A percentile compares a stretch with the other conserved stretches of the same genome.
Evolutionary conservation across 2,797 vertebrate species (phyloP).

Genomic region (Phaenicophaeus curvirostris): DNA sequence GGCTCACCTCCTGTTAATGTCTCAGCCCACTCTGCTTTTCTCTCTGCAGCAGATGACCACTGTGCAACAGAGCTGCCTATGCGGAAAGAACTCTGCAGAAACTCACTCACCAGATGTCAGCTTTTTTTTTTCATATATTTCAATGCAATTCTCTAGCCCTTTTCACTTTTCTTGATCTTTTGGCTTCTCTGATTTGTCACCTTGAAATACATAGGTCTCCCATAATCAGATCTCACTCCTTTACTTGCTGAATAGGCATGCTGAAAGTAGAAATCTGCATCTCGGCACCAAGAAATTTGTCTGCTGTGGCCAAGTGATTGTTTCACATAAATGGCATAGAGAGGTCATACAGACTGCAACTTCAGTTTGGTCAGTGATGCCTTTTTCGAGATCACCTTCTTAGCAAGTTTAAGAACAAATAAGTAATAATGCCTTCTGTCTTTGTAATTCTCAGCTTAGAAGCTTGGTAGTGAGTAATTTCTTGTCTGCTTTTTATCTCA

Average conservation of each 20-base stretch:
- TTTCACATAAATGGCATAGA: neutral
- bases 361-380: neutral
- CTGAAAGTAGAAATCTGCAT: neutral
- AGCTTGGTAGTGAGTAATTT: neutral
- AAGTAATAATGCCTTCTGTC: neutral
- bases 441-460: neutral
- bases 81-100: neutral
- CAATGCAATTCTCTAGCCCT: neutral
- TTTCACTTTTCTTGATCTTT: slow-evolving; percentile 6
- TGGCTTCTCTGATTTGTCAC: neutral
- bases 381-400: neutral
- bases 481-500: neutral
- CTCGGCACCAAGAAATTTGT: neutral
- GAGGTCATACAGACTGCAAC: neutral
- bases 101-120: neutral
- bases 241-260: slow-evolving; percentile 10
- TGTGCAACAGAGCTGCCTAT: neutral
- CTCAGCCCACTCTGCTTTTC: neutral
- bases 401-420: neutral
- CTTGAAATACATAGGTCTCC: neutral
- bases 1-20: neutral
- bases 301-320: neutral
- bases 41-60: neutral
- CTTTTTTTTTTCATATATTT: neutral
- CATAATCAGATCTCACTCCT: neutral